These are phyloP conservation scores for Caretta caretta DNA, from an alignment of 2,113 vertebrate genomes.

Conservation along the genomic window DNA sequence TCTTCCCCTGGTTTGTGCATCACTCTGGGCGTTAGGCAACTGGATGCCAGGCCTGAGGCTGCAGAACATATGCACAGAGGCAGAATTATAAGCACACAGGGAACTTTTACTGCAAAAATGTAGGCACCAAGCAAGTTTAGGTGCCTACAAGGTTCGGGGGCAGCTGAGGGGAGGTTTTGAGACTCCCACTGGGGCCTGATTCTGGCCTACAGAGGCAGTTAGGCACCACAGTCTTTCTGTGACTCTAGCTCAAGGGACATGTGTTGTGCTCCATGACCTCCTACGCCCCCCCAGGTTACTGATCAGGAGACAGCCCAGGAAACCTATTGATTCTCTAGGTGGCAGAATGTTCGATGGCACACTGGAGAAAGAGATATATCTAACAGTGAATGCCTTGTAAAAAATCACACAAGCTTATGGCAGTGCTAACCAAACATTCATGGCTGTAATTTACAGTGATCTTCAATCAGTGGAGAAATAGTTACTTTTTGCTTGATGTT, in stretches of 20 bases:
- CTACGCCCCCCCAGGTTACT: not conserved
- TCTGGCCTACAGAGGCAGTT: not conserved
- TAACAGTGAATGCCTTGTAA: not conserved
- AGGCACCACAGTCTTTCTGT: not conserved
- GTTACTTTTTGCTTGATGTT: not conserved
- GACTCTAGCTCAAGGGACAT: slow-evolving; percentile 6
- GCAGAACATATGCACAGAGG: not conserved
- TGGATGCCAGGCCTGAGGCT: not conserved
- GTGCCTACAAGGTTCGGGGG: not conserved
- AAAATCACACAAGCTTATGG: not conserved
- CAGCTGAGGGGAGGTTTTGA: not conserved
- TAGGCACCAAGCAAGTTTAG: not conserved
- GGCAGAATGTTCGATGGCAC: not conserved
- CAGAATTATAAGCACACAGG: not conserved
- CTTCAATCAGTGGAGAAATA: not conserved
- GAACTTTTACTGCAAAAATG: not conserved
- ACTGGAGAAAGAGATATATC: slow-evolving; percentile 13
- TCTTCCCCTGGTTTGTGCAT: not conserved
- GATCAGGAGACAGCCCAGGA: slow-evolving; percentile 26
- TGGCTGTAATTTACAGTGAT: not conserved
- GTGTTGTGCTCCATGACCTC: not conserved
- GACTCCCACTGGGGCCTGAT: not conserved
- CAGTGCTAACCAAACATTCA: slow-evolving; percentile 17
- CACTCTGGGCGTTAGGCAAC: not conserved
- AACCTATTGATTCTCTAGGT: slow-evolving; percentile 4